A percentile compares a stretch with the other conserved stretches of the same genome.
Conservation (phyloP, 2,888 invertebrate species). For the Pollenia griseotomentosa region DNA sequence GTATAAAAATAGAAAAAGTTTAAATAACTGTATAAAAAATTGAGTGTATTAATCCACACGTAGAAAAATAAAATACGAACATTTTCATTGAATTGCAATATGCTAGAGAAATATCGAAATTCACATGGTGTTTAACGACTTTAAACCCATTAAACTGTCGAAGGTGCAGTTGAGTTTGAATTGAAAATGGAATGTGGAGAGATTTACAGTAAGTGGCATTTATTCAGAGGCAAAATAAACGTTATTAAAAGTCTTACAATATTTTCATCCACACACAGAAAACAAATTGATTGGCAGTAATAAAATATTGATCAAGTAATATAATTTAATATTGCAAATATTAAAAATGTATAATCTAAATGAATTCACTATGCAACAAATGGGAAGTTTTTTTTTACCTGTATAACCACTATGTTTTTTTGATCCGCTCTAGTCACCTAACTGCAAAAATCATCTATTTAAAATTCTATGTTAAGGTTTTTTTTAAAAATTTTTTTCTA, state of each 20-base stretch:
- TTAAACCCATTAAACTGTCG: slow-evolving; percentile 53
- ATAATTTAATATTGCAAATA: no score
- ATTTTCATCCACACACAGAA: no score
- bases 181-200: slow-evolving; percentile 27
- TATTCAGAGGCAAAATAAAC: not conserved
- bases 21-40: slow-evolving; percentile 38
- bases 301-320: no score
- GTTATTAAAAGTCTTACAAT: not conserved
- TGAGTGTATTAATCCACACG: slow-evolving; percentile 61
- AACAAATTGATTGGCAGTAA: no score
- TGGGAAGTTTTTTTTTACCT: no score
- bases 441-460: no score
- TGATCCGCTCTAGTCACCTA: no score
- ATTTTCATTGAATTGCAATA: slow-evolving; percentile 72
- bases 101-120: slow-evolving; percentile 58
- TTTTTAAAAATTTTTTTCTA: no score
- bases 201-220: not conserved
- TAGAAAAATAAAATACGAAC: slow-evolving; percentile 64
- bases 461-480: no score
- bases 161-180: slow-evolving; percentile 5
- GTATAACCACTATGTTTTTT: no score
- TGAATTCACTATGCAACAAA: no score
- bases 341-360: no score
- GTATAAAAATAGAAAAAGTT: slow-evolving; percentile 5
- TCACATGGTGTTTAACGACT: slow-evolving; percentile 61